phyloP scores from a whole-genome alignment of 2,797 vertebrate species.

The Gila robusta region DNA sequence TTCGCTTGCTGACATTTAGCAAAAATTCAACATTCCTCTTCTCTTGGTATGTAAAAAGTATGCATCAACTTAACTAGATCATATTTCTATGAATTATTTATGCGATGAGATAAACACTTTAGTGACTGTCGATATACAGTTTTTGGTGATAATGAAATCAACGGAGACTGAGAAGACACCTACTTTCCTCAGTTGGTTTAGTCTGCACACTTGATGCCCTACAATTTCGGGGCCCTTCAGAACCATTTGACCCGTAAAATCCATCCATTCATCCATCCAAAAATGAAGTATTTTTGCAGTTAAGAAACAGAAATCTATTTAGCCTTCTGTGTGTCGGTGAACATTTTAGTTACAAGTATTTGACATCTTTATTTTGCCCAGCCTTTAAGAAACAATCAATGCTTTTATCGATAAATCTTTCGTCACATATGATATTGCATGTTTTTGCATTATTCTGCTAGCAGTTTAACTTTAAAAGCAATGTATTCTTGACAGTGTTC shows the following conservation, averaged over 20 bases:
- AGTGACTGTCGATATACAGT: background rate
- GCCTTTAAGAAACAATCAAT: background rate
- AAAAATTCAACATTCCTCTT: conserved; percentile 11
- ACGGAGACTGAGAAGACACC: background rate
- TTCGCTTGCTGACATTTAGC: conserved; percentile 21
- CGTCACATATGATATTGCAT: background rate
- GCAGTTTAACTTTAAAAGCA: background rate
- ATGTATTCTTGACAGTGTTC: background rate
- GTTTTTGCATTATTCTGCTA: background rate
- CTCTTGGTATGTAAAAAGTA: conserved; percentile 8
- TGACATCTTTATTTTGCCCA: background rate
- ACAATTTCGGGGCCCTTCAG: background rate
- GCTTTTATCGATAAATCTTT: background rate
- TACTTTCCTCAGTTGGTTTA: background rate
- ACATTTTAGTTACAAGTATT: background rate
- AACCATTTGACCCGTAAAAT: conserved; percentile 16
- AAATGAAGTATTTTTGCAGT: background rate
- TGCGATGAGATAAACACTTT: background rate
- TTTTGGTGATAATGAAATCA: conserved; percentile 1
- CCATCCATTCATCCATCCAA: background rate
- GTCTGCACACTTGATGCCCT: background rate
- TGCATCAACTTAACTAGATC: background rate
- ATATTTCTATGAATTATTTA: conserved; percentile 17
- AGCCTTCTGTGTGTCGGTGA: background rate
- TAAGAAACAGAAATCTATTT: background rate